Percentiles rank a stretch among this genome's conserved stretches.
Conservation (phyloP, 2,888 invertebrate species). For the Hypomecis punctinalis region DNA sequence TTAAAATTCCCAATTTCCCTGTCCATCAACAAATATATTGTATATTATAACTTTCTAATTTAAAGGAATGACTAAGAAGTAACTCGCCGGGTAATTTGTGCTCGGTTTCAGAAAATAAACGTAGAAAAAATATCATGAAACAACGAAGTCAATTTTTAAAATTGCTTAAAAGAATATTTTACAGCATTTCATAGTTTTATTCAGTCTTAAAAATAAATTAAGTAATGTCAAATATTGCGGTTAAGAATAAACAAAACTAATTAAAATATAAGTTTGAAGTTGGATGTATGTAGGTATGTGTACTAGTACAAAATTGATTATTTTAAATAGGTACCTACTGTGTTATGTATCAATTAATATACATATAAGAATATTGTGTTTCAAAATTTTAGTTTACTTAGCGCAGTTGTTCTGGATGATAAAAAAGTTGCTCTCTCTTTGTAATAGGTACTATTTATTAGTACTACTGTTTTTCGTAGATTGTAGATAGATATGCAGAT, state of each 20-base stretch:
- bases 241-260: not conserved
- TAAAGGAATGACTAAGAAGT: slow-evolving; percentile 63
- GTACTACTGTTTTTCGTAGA: too few species aligned
- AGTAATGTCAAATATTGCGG: slow-evolving; percentile 47
- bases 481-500: too few species aligned
- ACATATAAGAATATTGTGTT: too few species aligned
- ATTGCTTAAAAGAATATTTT: slow-evolving; percentile 42
- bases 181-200: slow-evolving; percentile 58
- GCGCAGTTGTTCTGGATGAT: too few species aligned
- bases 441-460: too few species aligned
- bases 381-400: too few species aligned
- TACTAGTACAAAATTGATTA: not conserved
- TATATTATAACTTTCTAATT: not conserved
- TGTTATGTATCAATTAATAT: too few species aligned
- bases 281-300: not conserved
- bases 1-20: not conserved
- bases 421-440: too few species aligned
- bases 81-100: slow-evolving; percentile 56
- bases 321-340: not conserved
- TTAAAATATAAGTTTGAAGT: not conserved
- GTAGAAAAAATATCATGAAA: slow-evolving; percentile 38
- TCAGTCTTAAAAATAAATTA: slow-evolving; percentile 77
- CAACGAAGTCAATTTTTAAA: slow-evolving; percentile 22
- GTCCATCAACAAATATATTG: not conserved
- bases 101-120: slow-evolving; percentile 42